These are phyloP conservation scores for Mizuhopecten yessoensis DNA, from an alignment of 1,140 invertebrate species.

Conservation along the genomic window DNA sequence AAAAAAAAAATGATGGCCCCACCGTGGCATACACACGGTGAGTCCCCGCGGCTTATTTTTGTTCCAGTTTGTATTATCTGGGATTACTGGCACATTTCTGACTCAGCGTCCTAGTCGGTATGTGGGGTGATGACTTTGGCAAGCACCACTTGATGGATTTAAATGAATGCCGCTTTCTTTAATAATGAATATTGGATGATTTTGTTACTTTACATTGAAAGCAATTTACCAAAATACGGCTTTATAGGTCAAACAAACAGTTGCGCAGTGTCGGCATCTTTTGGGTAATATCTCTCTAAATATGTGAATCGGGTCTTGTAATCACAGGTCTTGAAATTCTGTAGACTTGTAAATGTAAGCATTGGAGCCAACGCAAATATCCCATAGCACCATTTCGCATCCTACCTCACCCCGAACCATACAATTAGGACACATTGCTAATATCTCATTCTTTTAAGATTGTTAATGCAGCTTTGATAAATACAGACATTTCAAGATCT, in stretches of 20 bases:
- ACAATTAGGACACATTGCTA: not conserved
- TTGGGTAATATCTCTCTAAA: not conserved
- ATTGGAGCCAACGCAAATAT: not conserved
- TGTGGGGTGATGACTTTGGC: constrained; percentile 36
- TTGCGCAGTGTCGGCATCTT: not conserved
- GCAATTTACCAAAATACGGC: not conserved
- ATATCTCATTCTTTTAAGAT: not conserved
- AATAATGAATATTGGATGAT: not conserved
- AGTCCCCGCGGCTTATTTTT: not conserved
- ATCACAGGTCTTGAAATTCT: not conserved
- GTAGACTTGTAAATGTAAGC: not conserved
- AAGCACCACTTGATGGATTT: not conserved
- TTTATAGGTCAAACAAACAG: not conserved
- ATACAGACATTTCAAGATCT: constrained; percentile 18
- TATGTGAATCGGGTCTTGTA: not conserved
- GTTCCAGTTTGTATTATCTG: not conserved
- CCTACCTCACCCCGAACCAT: not conserved
- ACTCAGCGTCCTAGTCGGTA: not conserved
- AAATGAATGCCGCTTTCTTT: not conserved
- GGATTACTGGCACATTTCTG: constrained; percentile 11
- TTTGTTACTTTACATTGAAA: not conserved
- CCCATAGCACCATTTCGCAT: not conserved
- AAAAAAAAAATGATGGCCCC: not conserved
- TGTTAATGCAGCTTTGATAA: not conserved
- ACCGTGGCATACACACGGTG: not conserved